Base-by-base conservation (phyloP, 2,888 invertebrate genomes). In the Troides helena region DNA sequence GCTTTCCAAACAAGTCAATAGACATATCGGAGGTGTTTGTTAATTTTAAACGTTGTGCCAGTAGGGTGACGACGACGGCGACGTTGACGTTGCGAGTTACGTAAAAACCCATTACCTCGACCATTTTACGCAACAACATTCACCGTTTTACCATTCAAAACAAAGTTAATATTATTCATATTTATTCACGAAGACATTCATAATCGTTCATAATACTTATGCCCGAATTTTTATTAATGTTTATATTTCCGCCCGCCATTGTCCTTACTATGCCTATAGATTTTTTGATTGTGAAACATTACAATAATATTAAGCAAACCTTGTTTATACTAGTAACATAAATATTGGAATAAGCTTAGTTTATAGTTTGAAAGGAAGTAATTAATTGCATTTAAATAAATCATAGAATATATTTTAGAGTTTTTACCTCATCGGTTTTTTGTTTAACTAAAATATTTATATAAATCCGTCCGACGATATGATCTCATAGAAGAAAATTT, bases 91-190 rank as follows among this genome's bases (percentile, higher is more conserved):
- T 59, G 62, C 70, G 56, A 67, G 70, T 70, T 59, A 67, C 67
- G 67, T 66, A 66, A 70, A 39, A 50, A 63, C 66, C 70, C 67
- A 66, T 64, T 69, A 69, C 70, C 70, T 67, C 67, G 63, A 67
- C 63, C 70, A 70, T 70, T 59, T 70, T 70, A 67, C 60, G 59
- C 23, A 67, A 70, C 66, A 70, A 67, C 60, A 67, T 70, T 70
- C 70, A 67, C 70, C 63, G 56, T 59, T 60, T 63, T 59, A 21
- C 39, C 53, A 63, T 60, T 23, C 18, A 62, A 67, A 58, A 70
- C 59, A n/a, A 59, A 58, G 43, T 25, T 62, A 62, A 63, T 56
- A 66, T 58, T 66, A 66, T 70, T 62, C 58, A 36, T 50, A 66
- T 58, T 58, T 18, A 66, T 62, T 59, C 59, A 56, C n/a, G 2